A percentile compares a stretch with the other conserved stretches of the same genome.
phyloP scores from a whole-genome alignment of 2,113 vertebrate genomes.

The Reinhardtius hippoglossoides region DNA sequence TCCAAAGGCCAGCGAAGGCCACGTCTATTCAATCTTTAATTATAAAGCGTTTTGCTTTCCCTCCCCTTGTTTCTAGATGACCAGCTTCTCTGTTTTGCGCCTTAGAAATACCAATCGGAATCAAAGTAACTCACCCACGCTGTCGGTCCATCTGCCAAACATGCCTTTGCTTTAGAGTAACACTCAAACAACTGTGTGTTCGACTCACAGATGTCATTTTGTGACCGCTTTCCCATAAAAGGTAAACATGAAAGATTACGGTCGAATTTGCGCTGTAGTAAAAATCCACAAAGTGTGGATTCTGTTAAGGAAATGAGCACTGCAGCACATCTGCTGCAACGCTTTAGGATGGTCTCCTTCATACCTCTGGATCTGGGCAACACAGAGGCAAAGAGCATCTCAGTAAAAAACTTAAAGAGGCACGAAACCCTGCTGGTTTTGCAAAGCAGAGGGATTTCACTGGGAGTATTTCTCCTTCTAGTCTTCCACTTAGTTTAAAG shows the following conservation, averaged over 20 bases:
- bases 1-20: constrained; percentile 51
- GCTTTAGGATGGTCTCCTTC: constrained; percentile 37
- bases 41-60: constrained; percentile 26
- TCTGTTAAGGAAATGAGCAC: constrained; percentile 46
- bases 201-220: constrained; percentile 32
- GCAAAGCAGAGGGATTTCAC: constrained; percentile 15
- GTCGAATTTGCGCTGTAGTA: constrained; percentile 34
- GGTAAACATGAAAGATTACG: constrained; percentile 42
- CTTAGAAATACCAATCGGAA: constrained; percentile 31
- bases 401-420: constrained; percentile 38
- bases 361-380: constrained; percentile 8
- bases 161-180: constrained; percentile 41
- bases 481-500: constrained; percentile 27
- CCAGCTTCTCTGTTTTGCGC: constrained; percentile 14
- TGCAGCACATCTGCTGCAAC: constrained; percentile 58
- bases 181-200: constrained; percentile 23
- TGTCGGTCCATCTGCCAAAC: constrained; percentile 26
- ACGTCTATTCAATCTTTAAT: constrained; percentile 52
- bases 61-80: constrained; percentile 26
- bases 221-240: constrained; percentile 31
- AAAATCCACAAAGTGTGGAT: constrained; percentile 43
- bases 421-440: constrained; percentile 17
- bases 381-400: constrained; percentile 33
- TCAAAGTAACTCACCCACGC: constrained; percentile 12
- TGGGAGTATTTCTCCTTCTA: constrained; percentile 1